A percentile compares a stretch with the other conserved stretches of the same genome.
These are phyloP conservation scores for Exocentrus adspersus DNA, from an alignment of 2,888 invertebrate species.

Conservation along the genomic window DNA sequence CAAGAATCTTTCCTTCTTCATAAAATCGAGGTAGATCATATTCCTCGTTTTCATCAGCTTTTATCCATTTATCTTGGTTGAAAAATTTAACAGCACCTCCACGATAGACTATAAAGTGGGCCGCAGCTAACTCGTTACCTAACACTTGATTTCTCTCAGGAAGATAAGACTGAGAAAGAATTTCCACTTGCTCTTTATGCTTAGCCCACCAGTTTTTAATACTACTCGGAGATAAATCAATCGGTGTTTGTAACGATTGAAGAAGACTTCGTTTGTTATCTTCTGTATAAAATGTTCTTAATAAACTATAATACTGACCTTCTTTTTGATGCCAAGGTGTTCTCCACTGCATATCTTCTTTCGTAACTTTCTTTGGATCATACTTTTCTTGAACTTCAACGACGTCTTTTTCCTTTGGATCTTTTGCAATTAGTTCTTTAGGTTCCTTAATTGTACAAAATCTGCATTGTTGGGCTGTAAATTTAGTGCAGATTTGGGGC, in stretches of 20 bases:
- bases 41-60: slow-evolving; percentile 65
- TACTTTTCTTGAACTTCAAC: slow-evolving; percentile 27
- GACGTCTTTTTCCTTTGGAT: not conserved
- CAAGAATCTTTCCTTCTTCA: slow-evolving; percentile 72
- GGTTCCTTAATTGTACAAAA: slow-evolving; percentile 17
- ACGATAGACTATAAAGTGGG: slow-evolving; percentile 83
- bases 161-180: slow-evolving; percentile 70
- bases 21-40: slow-evolving; percentile 71
- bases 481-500: too few relatives aligned
- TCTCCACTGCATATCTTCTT: slow-evolving; percentile 69
- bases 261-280: slow-evolving; percentile 65
- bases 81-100: slow-evolving; percentile 78
- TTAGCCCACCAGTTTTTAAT: slow-evolving; percentile 69
- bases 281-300: slow-evolving; percentile 69
- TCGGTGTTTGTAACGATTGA: slow-evolving; percentile 63
- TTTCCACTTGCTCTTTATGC: slow-evolving; percentile 65
- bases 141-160: slow-evolving; percentile 70
- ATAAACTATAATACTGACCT: slow-evolving; percentile 68
- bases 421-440: not conserved
- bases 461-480: slow-evolving; percentile 22
- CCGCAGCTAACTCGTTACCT: slow-evolving; percentile 82
- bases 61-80: slow-evolving; percentile 67
- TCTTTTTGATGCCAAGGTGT: slow-evolving; percentile 69
- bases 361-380: slow-evolving; percentile 39
- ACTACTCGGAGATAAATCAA: slow-evolving; percentile 65